phyloP scores from a whole-genome alignment of 1,140 invertebrate species.

The Drosophila ficusphila region DNA sequence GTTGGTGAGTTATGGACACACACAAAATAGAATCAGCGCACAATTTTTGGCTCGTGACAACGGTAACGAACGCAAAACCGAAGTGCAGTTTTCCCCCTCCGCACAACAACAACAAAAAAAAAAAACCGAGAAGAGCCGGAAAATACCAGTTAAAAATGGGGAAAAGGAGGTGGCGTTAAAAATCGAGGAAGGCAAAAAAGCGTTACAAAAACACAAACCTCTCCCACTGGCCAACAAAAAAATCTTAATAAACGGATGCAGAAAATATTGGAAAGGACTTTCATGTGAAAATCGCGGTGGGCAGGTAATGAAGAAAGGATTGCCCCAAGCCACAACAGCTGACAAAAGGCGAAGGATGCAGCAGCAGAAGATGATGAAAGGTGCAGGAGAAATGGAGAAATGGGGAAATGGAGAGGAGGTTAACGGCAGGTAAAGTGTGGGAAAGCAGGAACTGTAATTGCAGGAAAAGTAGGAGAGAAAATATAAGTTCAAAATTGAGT shows the following conservation, averaged over 20 bases:
- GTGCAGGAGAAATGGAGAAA: neutral
- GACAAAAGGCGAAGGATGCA: slow-evolving; percentile 7
- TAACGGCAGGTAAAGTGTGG: neutral
- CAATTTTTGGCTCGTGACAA: slow-evolving; percentile 47
- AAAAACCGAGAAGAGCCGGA: neutral
- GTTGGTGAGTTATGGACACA: slow-evolving; percentile 38
- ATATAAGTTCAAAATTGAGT: neutral
- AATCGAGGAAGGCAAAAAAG: neutral
- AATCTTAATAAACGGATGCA: neutral
- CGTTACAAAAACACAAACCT: too few relatives aligned
- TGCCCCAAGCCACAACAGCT: slow-evolving; percentile 1
- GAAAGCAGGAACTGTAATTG: neutral
- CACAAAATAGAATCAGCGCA: slow-evolving; percentile 48
- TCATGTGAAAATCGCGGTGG: neutral
- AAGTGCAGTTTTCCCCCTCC: neutral
- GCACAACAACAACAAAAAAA: neutral
- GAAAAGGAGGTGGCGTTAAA: neutral
- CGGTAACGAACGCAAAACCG: slow-evolving; percentile 25
- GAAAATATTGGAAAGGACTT: neutral
- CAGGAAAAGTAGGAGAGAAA: neutral
- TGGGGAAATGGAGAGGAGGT: neutral
- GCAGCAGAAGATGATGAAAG: neutral
- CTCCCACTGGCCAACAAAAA: neutral
- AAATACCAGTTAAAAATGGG: neutral
- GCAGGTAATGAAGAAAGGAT: neutral